Evolutionary conservation across 2,797 vertebrate genomes (phyloP).

Genomic region (Fundulus diaphanus): DNA sequence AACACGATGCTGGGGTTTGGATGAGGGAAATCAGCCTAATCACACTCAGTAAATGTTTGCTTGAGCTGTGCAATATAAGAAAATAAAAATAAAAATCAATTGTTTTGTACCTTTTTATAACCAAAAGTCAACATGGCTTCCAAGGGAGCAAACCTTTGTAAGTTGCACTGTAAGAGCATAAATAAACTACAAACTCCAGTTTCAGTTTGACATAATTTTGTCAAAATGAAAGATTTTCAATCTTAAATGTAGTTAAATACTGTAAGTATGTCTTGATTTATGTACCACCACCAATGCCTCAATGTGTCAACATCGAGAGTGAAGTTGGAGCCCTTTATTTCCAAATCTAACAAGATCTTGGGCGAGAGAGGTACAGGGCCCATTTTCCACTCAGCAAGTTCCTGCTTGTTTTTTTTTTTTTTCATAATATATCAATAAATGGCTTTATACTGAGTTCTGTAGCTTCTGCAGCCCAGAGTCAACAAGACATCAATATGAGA

Average conservation of each 20-base stretch:
- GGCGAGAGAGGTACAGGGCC: neutral
- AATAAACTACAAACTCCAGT: too few species aligned
- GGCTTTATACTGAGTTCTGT: neutral
- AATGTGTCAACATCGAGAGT: neutral
- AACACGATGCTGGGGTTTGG: neutral
- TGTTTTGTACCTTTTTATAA: too few species aligned
- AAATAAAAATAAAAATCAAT: too few species aligned
- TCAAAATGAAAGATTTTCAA: too few species aligned
- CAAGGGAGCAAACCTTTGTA: neutral
- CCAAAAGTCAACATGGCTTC: too few species aligned
- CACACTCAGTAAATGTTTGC: too few species aligned
- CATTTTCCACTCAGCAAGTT: neutral
- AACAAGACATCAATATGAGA: constrained; percentile 10
- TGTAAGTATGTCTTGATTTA: neutral
- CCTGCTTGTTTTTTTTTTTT: neutral
- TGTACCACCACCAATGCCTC: neutral
- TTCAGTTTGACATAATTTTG: neutral
- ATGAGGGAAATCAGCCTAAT: neutral
- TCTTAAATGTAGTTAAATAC: neutral
- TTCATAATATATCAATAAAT: neutral
- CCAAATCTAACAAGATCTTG: neutral
- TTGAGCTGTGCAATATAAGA: too few species aligned
- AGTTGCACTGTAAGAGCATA: too few species aligned
- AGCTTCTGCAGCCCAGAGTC: constrained; percentile 7
- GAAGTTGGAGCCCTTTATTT: neutral